Base-by-base conservation (phyloP, 2,797 vertebrate genomes). In the Sebastes ruberrimus region DNA sequence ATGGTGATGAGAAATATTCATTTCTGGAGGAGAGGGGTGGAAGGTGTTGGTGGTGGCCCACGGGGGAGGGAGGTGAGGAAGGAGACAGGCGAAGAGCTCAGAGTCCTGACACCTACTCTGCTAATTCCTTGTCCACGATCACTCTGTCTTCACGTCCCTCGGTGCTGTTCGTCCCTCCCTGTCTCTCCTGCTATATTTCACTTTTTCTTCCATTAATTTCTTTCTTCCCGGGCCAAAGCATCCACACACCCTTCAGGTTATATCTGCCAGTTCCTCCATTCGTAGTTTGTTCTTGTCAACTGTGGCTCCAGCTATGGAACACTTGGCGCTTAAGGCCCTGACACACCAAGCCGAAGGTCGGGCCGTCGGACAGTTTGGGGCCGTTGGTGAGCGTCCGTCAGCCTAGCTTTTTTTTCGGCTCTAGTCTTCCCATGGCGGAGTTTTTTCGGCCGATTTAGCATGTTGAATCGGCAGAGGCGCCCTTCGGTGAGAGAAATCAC, bases 1-100 rank as follows among this genome's bases (percentile, higher is more conserved):
- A 97, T 97, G 95, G 96, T 97, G 96, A 97, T 97, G 97, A 98
- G 97, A 98, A 98, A 98, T 98, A 98, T 97, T 98, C 97, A 97
- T 97, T 97, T 97, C 80, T 80, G 49, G 80, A 63, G 66, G 68
- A 33, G 35, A 22, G 52, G 74, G 53, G 32, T 38, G 61, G 72
- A 60, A 56, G 79, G 76, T 67, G 61, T 76, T 18, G 70, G 78
- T 28, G 64, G 25, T 75, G 69, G 74, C 66, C 66, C 13, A 1
- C 10, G 14, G 13, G 46, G 55, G 69, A 68, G 60, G 74, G 65
- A 49, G 52, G 28, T 75, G 57, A 65, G 71, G 61, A 28, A 6
- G 35, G 30, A 60, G 71, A 59, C 25, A 9, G 20, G 65, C 10
- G 6, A 52, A 42, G 59, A 76, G 33, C 72, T 67, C 27, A 0